Evolutionary conservation across 2,113 vertebrate species (phyloP).

Genomic region (Dromas ardeola): DNA sequence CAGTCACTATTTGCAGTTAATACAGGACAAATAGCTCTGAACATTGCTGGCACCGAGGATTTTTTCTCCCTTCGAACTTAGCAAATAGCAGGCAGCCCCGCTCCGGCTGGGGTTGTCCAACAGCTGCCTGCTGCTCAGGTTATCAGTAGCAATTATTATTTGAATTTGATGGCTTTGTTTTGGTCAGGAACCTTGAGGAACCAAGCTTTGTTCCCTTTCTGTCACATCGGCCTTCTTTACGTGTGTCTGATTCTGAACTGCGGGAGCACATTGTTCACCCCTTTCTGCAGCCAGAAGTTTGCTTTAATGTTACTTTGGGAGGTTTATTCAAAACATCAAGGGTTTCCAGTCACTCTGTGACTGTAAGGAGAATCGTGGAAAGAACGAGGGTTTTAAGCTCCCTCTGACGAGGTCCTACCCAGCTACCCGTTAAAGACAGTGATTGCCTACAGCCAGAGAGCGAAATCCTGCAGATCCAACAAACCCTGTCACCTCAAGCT

Average conservation of each 20-base stretch:
- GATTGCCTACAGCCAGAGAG: not conserved
- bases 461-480: not conserved
- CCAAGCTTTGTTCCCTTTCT: not conserved
- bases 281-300: not conserved
- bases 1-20: not conserved
- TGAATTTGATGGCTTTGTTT: not conserved
- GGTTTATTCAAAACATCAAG: not conserved
- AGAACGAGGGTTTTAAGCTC: rapidly evolving
- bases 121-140: not conserved
- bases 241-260: not conserved
- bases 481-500: rapidly evolving
- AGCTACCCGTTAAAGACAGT: not conserved
- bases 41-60: rapidly evolving
- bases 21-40: not conserved
- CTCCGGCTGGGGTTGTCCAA: not conserved
- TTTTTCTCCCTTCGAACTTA: not conserved
- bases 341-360: not conserved
- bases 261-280: rapidly evolving
- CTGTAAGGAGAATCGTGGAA: not conserved
- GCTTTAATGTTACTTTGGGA: not conserved
- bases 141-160: not conserved
- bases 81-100: not conserved
- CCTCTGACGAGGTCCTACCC: not conserved
- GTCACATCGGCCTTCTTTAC: rapidly evolving
- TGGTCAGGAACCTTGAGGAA: not conserved